phyloP scores from a whole-genome alignment of 2,113 vertebrate genomes.

The Aplodontia rufa region DNA sequence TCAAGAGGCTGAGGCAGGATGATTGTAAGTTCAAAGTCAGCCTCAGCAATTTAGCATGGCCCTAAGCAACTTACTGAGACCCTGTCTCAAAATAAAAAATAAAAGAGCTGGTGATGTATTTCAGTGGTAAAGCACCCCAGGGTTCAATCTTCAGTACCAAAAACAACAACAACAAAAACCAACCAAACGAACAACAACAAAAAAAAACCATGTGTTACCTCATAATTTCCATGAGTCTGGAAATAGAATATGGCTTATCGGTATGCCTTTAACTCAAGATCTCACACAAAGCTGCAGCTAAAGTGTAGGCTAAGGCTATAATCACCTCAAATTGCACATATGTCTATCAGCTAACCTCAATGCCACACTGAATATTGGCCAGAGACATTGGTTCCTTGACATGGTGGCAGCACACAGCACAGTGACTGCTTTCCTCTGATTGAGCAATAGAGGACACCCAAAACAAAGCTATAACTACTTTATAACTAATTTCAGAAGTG shows the following conservation, averaged over 20 bases:
- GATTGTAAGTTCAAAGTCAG: too few relatives aligned
- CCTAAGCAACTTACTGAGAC: too few relatives aligned
- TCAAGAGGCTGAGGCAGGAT: too few relatives aligned
- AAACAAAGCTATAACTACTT: not conserved
- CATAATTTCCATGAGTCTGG: not conserved
- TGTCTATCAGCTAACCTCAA: too few relatives aligned
- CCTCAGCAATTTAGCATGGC: too few relatives aligned
- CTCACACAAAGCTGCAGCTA: not conserved
- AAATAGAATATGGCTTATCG: not conserved
- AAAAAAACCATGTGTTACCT: too few relatives aligned
- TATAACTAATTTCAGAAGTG: not conserved
- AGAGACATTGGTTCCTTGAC: not conserved
- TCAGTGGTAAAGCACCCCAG: too few relatives aligned
- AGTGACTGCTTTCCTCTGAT: not conserved
- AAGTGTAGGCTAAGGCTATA: not conserved
- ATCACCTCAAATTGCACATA: not conserved
- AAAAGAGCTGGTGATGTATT: too few relatives aligned
- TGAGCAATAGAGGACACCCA: not conserved
- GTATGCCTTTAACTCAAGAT: not conserved
- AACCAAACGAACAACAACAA: too few relatives aligned
- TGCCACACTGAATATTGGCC: not conserved
- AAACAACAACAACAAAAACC: too few relatives aligned
- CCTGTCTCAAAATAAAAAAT: too few relatives aligned
- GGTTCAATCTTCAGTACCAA: too few relatives aligned
- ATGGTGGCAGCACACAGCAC: not conserved